Evolutionary conservation across 2,888 invertebrate species (phyloP).

Genomic region (Steinernema scapterisci): DNA sequence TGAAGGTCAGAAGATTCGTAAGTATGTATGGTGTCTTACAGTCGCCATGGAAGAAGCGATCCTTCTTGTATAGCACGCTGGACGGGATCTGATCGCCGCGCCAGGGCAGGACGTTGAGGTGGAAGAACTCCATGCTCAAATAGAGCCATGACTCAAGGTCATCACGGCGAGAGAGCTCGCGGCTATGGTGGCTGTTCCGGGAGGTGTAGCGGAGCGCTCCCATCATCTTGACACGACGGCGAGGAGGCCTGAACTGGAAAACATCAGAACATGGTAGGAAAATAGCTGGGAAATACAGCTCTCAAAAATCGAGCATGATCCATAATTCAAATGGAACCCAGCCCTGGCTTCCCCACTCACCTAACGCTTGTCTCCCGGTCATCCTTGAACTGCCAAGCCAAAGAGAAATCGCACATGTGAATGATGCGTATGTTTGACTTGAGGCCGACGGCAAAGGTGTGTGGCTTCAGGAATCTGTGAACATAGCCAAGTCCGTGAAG

Average conservation of each 20-base stretch:
- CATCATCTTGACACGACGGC: slow-evolving; percentile 16
- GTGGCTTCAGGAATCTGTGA: slow-evolving; percentile 34
- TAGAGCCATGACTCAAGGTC: slow-evolving; percentile 37
- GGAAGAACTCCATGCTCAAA: slow-evolving; percentile 34
- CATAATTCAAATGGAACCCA: too few relatives aligned
- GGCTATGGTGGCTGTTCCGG: slow-evolving; percentile 17
- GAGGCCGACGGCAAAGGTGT: slow-evolving; percentile 33
- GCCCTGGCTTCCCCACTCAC: too few relatives aligned
- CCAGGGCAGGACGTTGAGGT: slow-evolving; percentile 29
- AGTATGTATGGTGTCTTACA: background rate
- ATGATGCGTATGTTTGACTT: background rate
- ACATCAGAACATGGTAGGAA: too few relatives aligned
- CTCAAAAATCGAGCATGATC: background rate
- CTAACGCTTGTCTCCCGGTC: background rate
- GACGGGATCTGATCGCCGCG: slow-evolving; percentile 20
- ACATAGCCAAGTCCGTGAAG: slow-evolving; percentile 33
- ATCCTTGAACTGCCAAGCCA: slow-evolving; percentile 25
- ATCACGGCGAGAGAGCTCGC: slow-evolving; percentile 33
- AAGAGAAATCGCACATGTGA: slow-evolving; percentile 25
- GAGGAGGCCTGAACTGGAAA: slow-evolving; percentile 14
- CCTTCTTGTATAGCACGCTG: slow-evolving; percentile 33
- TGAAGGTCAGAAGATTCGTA: background rate
- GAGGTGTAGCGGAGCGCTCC: slow-evolving; percentile 34
- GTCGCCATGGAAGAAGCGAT: slow-evolving; percentile 27
- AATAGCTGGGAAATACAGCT: background rate